Base-by-base conservation (phyloP, 1,140 invertebrate species). In the Cephus cinctus region DNA sequence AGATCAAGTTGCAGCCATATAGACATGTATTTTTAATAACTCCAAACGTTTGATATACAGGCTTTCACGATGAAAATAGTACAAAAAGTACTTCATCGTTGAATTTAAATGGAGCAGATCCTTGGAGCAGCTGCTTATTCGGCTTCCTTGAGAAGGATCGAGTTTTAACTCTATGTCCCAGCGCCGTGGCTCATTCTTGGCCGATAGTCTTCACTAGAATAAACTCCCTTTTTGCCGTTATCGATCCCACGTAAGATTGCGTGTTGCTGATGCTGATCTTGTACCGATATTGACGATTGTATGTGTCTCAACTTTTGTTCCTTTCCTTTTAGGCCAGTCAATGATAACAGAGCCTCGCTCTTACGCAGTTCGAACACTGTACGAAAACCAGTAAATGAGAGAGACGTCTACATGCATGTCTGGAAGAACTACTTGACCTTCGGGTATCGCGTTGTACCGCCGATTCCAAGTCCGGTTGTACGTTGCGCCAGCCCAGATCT, bases 381-480 rank as follows among this genome's bases (percentile, higher is more conserved):
- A 43, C 82, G 89, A 71, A 96, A 94, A 68, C 91, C 90, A 20
- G 84, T 89, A 27, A 94, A 90, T 56, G 93, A 96, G 75, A 78
- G 92, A 58, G 94, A 98, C 69, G 83, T 92, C 31, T 95, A 97
- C 70, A 86, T 98, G 78, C 85, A 90, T 68, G 81, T 97, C 1
- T 98, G 95, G 95, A 90, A 94, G 64, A 97, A 97, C 78, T 98
- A 98, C 74, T 83, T 96, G 40, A 91, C 93, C 8, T 90, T 96
- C 77, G 93, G 94, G 2, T 98, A 96, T 78, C 82, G 93, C 50
- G 88, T 98, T 5, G 94, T 96, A 1, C 89, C 91, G 27, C 86
- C 89, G 14, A 82, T 85, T 20, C 86, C 90, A 0, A 89, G 85
- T 61, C 86, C 90, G 0, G 82, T 93, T 2, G 82, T 93, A 15